A percentile compares a stretch with the other conserved stretches of the same genome.
Conservation (phyloP, 1,140 invertebrate genomes). For the Caenorhabditis tropicalis region DNA sequence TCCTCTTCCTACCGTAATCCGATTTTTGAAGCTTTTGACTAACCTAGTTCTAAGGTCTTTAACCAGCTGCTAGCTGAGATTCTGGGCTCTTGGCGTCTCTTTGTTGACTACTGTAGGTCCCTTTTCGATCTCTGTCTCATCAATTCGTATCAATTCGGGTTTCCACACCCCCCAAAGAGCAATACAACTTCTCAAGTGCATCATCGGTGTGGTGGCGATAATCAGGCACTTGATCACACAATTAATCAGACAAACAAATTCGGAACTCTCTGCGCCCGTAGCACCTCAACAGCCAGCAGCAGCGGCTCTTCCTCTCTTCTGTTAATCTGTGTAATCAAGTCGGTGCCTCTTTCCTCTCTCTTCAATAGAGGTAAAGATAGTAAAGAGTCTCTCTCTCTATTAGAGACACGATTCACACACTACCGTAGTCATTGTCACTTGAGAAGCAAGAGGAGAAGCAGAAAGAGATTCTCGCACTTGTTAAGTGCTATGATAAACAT, state of each 20-base stretch:
- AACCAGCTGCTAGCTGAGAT: too few species aligned
- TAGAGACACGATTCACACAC: conserved; percentile 38
- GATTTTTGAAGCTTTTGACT: too few species aligned
- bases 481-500: conserved; percentile 43
- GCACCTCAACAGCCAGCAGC: too few species aligned
- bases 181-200: conserved; percentile 43
- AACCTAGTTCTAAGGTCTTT: too few species aligned
- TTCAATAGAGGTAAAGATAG: not conserved
- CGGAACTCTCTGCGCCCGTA: too few species aligned
- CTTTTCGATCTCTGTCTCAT: not conserved
- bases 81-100: too few species aligned
- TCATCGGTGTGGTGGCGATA: not conserved
- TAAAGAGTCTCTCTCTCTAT: too few species aligned
- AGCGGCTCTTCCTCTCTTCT: conserved; percentile 9
- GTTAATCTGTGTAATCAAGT: conserved; percentile 45
- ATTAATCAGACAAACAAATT: conserved; percentile 44
- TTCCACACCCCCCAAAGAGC: conserved; percentile 19
- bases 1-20: too few species aligned
- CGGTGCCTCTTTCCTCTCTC: not conserved
- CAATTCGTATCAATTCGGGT: conserved; percentile 12
- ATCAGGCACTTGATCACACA: conserved; percentile 41
- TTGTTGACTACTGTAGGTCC: too few species aligned
- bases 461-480: conserved; percentile 6
- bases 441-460: not conserved
- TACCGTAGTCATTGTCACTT: conserved; percentile 14